Percentiles rank a stretch among this genome's conserved stretches.
These are phyloP conservation scores for Drosophila prosaltans DNA, from an alignment of 1,140 invertebrate species.

Conservation along the genomic window DNA sequence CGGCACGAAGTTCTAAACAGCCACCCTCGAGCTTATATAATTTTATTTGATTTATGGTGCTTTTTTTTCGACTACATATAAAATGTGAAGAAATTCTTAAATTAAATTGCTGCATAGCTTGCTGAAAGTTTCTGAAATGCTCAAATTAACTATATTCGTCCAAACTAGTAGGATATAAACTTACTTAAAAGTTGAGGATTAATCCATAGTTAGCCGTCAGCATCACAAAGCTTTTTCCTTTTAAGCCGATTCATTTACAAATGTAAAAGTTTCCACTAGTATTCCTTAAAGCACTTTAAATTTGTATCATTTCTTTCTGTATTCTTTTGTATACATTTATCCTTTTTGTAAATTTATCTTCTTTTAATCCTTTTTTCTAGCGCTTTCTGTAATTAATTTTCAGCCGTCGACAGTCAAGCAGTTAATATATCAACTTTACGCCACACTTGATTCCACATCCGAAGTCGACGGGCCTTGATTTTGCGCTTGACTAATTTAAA, in stretches of 20 bases:
- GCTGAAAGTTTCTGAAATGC: not conserved
- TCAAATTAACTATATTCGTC: not conserved
- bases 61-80: constrained; percentile 8
- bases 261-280: too few relatives aligned
- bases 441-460: constrained; percentile 32
- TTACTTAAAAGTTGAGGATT: too few relatives aligned
- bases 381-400: constrained; percentile 55
- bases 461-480: constrained; percentile 62
- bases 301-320: not conserved
- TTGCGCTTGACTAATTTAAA: constrained; percentile 63
- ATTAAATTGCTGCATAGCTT: not conserved
- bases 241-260: too few relatives aligned
- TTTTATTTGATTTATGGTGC: constrained; percentile 48
- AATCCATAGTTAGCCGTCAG: too few relatives aligned
- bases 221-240: too few relatives aligned
- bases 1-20: constrained; percentile 47
- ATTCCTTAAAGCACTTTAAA: not conserved
- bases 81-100: not conserved
- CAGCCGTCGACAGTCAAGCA: constrained; percentile 35
- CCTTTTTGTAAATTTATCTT: not conserved
- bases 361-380: constrained; percentile 4
- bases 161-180: too few relatives aligned
- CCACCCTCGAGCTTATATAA: constrained; percentile 5
- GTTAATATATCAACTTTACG: constrained; percentile 64
- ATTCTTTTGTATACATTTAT: not conserved